Evolutionary conservation across 2,888 invertebrate species (phyloP), one percentile per base, ranked within the genome.

Genomic region (Drosophila recens): DNA sequence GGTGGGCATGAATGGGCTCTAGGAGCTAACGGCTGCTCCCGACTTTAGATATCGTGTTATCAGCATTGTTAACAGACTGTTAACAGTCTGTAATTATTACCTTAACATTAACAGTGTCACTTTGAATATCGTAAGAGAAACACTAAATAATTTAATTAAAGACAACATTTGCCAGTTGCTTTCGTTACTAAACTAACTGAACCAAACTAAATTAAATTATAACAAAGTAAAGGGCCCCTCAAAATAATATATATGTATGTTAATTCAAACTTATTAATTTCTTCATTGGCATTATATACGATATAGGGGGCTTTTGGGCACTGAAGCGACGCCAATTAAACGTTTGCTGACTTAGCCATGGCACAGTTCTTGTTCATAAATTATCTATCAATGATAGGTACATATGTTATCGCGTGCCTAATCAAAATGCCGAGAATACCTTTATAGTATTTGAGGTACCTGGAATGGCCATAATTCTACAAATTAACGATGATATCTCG

Each of bases 301-400:
- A 46, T 20, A 34, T 48, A 30, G 43, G 17, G 42, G 42, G 9
- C 42, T 45, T 13, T 40, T 45, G 34, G 27, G 43, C 53, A 67
- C n/a, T 84, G 75, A 75, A 64, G 86, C 86, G 79, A 56, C 45
- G n/a, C 64, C 53, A 85, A 85, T 85, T 79, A 75, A 46, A 53
- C 33, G 42, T 27, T 54, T 45, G 40, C 58, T 57, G 61, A 72
- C 72, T 72, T 67, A 57, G 54, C 65, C 79, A 54, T 68, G 74
- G 62, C 46, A 33, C 38, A 66, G 67, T 66, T 58, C 59, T 33
- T 45, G 62, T 45, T 58, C 53, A 73, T 80, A 80, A 73, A 73
- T 73, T 59, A 58, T 51, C 33, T 45, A 20, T 80, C 23, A 45
- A 40, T 52, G 53, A 58, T 61, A 23, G 42, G 13, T 40, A 38